Evolutionary conservation across 2,113 vertebrate species (phyloP).

Genomic region (Phycodurus eques): DNA sequence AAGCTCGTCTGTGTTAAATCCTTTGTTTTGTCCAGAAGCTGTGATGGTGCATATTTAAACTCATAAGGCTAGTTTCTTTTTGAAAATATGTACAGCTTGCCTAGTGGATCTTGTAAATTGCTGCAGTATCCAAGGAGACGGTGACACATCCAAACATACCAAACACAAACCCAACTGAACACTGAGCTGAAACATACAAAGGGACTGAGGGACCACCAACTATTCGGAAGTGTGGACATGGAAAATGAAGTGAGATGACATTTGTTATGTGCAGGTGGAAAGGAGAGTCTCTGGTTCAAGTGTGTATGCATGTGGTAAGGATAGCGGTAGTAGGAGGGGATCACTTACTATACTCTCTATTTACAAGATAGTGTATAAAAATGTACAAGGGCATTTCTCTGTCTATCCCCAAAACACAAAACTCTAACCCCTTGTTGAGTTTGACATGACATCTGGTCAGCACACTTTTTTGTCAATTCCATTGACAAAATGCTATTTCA

Average conservation of each 20-base stretch:
- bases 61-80: background rate
- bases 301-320: conserved; percentile 2
- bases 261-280: conserved; percentile 35
- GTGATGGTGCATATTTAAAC: background rate
- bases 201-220: conserved; percentile 14
- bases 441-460: conserved; percentile 36
- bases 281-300: conserved; percentile 22
- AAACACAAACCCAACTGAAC: conserved; percentile 20
- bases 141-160: conserved; percentile 13
- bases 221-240: conserved; percentile 22
- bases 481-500: conserved; percentile 65
- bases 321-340: background rate
- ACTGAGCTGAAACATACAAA: conserved; percentile 22
- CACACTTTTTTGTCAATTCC: conserved; percentile 22
- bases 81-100: conserved; percentile 2
- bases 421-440: conserved; percentile 28
- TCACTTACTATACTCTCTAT: conserved; percentile 64
- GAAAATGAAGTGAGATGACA: conserved; percentile 36
- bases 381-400: conserved; percentile 66
- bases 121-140: conserved; percentile 12
- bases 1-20: background rate
- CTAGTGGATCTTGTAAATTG: conserved; percentile 7
- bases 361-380: conserved; percentile 73
- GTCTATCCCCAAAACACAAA: conserved; percentile 40
- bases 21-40: background rate